phyloP scores from a whole-genome alignment of 2,113 vertebrate genomes.

The Scortum barcoo region DNA sequence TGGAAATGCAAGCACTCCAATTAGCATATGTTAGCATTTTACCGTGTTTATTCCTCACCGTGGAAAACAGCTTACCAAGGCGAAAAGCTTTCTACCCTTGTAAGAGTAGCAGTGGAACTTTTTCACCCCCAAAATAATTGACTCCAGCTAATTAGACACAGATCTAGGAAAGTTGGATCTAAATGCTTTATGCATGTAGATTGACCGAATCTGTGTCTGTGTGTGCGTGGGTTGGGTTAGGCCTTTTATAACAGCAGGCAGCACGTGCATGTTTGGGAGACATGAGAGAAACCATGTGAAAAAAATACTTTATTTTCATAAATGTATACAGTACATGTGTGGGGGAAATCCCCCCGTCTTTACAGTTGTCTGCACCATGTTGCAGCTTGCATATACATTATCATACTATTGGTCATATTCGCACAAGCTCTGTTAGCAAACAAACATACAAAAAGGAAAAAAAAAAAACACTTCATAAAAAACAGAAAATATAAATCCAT shows the following conservation, averaged over 20 bases:
- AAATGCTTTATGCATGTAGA: conserved; percentile 42
- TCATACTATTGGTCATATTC: conserved; percentile 71
- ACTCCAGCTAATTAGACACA: conserved; percentile 67
- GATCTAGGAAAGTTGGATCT: conserved; percentile 48
- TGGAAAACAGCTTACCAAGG: conserved; percentile 76
- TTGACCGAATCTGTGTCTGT: neutral
- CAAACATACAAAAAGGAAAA: conserved; percentile 56
- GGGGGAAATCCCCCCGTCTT: conserved; percentile 48
- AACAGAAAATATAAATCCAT: conserved; percentile 73
- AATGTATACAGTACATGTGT: conserved; percentile 82
- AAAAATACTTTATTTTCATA: conserved; percentile 87
- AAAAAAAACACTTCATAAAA: conserved; percentile 38
- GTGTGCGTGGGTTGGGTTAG: neutral
- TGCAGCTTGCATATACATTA: conserved; percentile 78
- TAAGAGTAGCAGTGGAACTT: conserved; percentile 64
- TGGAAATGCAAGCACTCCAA: conserved; percentile 81
- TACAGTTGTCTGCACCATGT: conserved; percentile 64
- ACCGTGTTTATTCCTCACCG: conserved; percentile 76
- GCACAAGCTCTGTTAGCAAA: conserved; percentile 70
- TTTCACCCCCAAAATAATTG: conserved; percentile 72
- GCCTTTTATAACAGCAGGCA: neutral
- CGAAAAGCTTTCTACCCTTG: conserved; percentile 70
- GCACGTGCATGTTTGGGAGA: neutral
- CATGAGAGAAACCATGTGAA: conserved; percentile 60
- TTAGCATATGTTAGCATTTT: conserved; percentile 86